Evolutionary conservation across 1,140 invertebrate species (phyloP), one percentile per base, ranked within the genome.

Genomic region (Branchinecta lindahli): DNA sequence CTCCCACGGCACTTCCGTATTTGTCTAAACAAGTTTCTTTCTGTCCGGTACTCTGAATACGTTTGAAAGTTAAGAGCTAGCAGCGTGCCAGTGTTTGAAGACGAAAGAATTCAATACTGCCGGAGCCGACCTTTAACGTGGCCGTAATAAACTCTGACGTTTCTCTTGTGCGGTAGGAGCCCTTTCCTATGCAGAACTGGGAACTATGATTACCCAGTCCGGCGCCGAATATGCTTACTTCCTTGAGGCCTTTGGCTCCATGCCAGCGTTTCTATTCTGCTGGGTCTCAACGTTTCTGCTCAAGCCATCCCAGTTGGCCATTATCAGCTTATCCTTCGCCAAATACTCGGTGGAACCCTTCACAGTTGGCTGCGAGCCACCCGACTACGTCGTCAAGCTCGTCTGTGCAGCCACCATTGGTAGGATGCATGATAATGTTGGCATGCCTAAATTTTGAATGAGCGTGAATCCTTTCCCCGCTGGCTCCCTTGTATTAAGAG

Each of bases 331-430:
- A 73, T 94, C 92, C 73, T 96, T 96, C 81, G 91, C 92, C 45
- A 88, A 95, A 78, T 96, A 97, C 78, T 87, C 91, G 44, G 88
- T 92, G n/a, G 89, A 92, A 75, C 90, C 92, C 10, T 94, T 96
- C 77, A 87, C 91, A 70, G 83, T 85, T 18, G 88, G 91, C 77
- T 94, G 89, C 76, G 85, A 89, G 76, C 88, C 88, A 66, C 88
- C 89, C 0, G 79, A 83, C 68, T 82, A 84, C 71, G 83, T 88
- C 47, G 86, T 90, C 69, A 91, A 91, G 80, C 83, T 91, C 76
- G 88, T 90, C 52, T 88, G 87, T 61, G 81, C 91, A 46, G 81
- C 92, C 68, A 86, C 87, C 70, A 91, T 92, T 75, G 85, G 87
- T 89, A 82, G 82, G 82, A 33, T 33, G 33, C 33, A 33, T 33